Evolutionary conservation across 2,888 invertebrate species (phyloP), one percentile per base, ranked within the genome.

Genomic region (Melanargia galathea): DNA sequence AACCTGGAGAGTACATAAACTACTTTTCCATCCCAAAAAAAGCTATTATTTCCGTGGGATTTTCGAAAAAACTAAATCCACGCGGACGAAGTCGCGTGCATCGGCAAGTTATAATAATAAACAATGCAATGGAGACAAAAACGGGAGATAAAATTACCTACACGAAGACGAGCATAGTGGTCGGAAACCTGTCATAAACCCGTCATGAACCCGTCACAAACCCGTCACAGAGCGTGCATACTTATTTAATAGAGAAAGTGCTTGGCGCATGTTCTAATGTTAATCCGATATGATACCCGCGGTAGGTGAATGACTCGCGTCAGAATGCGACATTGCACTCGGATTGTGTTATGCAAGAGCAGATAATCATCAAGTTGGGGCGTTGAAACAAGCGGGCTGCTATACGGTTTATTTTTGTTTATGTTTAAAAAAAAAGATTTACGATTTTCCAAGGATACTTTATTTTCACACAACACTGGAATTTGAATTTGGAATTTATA

Each of bases 311-410:
- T 65, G 72, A 70, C 70, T 63, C 64, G 60, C 67, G 26, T 56
- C 54, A 61, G 63, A 66, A 70, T 69, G 68, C 67, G 69, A 70
- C 71, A 67, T 65, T 73, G 70, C 66, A 69, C 58, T 66, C 58
- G 65, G 48, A 58, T 56, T 61, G 52, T 49, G 51, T 71, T 70
- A 68, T 66, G 68, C 56, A 69, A 72, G 30, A 26, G n/a, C 58
- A 63, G 40, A 49, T 58, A 56, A 60, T 59, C 55, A 60, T 64
- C 40, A 16, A 24, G 33, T 22, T 38, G 51, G n/a, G 22, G 59
- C 40, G 2, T 5, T 22, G 18, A 40, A 40, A 51, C 49, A 5
- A 38, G 49, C 59, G 59, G 30, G 10, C n/a, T n/a, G n/a, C n/a
- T n/a, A n/a, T n/a, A n/a, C n/a, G n/a, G n/a, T n/a, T n/a, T n/a